Evolutionary conservation across 2,113 vertebrate species (phyloP).

Genomic region (Equus przewalskii): DNA sequence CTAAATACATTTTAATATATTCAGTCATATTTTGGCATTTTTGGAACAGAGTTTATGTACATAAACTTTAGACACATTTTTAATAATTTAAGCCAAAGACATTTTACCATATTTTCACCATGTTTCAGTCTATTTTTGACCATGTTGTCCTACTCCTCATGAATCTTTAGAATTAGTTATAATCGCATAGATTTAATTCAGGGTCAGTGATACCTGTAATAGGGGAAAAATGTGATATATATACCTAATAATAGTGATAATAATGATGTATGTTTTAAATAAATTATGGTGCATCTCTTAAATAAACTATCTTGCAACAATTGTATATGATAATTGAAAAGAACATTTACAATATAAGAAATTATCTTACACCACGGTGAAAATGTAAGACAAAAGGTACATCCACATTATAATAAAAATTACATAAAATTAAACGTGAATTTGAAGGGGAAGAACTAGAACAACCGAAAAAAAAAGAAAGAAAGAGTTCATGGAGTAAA

Average conservation of each 20-base stretch:
- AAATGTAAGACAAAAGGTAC: background rate
- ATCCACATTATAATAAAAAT: background rate
- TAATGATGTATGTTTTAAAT: background rate
- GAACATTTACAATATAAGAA: background rate
- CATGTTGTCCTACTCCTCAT: background rate
- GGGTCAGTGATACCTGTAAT: background rate
- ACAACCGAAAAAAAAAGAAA: background rate
- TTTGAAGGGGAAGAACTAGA: background rate
- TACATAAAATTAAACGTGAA: background rate
- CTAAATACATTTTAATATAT: background rate
- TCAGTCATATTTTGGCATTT: background rate
- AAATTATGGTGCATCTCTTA: background rate
- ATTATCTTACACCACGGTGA: background rate
- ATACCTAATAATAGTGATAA: background rate
- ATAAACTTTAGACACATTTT: background rate
- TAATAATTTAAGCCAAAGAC: background rate
- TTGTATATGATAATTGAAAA: background rate
- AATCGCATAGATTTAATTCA: background rate
- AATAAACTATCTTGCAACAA: background rate
- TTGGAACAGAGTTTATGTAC: background rate
- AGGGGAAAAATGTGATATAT: background rate
- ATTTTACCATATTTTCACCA: background rate
- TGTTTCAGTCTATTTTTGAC: background rate
- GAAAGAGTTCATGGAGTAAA: background rate
- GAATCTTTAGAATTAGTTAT: background rate